phyloP scores from a whole-genome alignment of 1,140 invertebrate genomes.

The Nylanderia fulva region DNA sequence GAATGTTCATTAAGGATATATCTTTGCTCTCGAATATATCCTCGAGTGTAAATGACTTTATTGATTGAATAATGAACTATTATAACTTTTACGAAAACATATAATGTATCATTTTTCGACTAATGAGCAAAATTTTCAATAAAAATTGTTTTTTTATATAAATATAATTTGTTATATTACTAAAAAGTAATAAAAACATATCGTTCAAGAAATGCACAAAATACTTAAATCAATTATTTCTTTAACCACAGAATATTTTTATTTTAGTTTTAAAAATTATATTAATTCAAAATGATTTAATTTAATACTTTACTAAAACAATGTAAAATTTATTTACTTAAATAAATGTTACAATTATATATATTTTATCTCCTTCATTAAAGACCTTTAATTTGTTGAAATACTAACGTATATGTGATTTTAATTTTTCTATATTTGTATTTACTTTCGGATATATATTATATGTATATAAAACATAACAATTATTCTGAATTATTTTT shows the following conservation, averaged over 20 bases:
- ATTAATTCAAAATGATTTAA: not conserved
- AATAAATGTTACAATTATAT: not conserved
- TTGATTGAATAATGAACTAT: not conserved
- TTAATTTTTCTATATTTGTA: not conserved
- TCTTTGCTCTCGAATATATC: not conserved
- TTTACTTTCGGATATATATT: slow-evolving; percentile 2
- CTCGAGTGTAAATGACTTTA: not conserved
- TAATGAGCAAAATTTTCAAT: too few species aligned
- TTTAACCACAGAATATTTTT: not conserved
- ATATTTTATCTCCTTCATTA: not conserved
- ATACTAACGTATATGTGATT: not conserved
- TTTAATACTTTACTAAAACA: not conserved
- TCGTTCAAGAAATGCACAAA: not conserved
- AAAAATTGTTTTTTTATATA: not conserved
- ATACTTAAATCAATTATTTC: slow-evolving; percentile 21
- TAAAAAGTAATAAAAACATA: not conserved
- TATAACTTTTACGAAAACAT: not conserved
- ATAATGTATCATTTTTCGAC: not conserved
- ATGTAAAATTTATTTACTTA: not conserved
- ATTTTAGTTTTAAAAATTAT: not conserved
- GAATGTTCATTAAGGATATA: slow-evolving; percentile 42
- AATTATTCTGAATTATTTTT: not conserved
- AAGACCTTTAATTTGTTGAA: not conserved
- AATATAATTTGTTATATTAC: not conserved
- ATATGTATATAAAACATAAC: not conserved